A percentile compares a stretch with the other conserved stretches of the same genome.
Conservation (phyloP, 2,888 invertebrate genomes). For the Hermaeophaga mercurialis region DNA sequence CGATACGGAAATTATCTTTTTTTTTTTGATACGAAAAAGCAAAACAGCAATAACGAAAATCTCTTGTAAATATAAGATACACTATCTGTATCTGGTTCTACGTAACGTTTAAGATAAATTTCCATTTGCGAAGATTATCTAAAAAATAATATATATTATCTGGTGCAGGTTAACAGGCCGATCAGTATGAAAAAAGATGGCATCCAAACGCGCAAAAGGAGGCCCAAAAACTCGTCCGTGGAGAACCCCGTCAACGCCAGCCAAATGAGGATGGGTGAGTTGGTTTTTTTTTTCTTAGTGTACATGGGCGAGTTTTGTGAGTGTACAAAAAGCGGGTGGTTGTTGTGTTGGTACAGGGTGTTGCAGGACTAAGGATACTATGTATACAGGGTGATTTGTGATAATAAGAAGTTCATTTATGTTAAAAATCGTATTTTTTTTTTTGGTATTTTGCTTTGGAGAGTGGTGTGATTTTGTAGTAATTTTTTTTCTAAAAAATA, state of each 20-base stretch:
- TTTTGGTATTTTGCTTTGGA: too few relatives aligned
- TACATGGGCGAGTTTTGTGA: too few relatives aligned
- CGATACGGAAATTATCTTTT: conserved; percentile 44
- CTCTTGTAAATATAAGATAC: conserved; percentile 52
- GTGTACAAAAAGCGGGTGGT: too few relatives aligned
- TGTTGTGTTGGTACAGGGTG: too few relatives aligned
- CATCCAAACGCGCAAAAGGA: conserved; percentile 97
- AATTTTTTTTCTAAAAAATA: too few relatives aligned
- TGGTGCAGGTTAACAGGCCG: conserved; percentile 94
- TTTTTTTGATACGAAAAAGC: conserved; percentile 43
- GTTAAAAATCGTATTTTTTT: too few relatives aligned
- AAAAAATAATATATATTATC: conserved; percentile 28
- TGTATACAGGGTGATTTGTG: too few relatives aligned
- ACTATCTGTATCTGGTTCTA: conserved; percentile 44
- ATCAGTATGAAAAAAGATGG: conserved; percentile 99
- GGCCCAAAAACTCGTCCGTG: conserved; percentile 68
- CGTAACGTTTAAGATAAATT: conserved; percentile 42
- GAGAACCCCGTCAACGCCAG: conserved; percentile 32
- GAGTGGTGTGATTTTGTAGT: too few relatives aligned
- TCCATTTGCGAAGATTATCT: conserved; percentile 27
- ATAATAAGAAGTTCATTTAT: too few relatives aligned
- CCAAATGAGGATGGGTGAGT: conserved; percentile 41
- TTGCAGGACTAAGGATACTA: too few relatives aligned
- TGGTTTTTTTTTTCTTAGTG: too few relatives aligned
- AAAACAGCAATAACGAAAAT: conserved; percentile 44